phyloP scores from a whole-genome alignment of 92 coral and sea anemone genomes.

The Metridium senile region DNA sequence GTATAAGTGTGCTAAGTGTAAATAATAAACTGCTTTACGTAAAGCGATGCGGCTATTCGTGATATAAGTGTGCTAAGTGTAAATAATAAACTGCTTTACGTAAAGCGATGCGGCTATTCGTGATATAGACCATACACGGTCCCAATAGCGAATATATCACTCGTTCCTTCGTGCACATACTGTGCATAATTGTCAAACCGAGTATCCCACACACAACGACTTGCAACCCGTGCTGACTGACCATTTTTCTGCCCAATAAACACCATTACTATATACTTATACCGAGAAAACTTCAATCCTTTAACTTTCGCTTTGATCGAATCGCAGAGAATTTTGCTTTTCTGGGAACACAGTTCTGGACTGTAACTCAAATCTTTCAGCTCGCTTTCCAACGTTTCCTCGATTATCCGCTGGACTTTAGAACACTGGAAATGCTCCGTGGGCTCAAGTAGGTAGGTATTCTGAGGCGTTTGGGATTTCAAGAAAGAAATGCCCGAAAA shows the following conservation, averaged over 20 bases:
- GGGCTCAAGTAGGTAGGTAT: slow-evolving; percentile 68
- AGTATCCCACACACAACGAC: slow-evolving; percentile 79
- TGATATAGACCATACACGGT: slow-evolving; percentile 72
- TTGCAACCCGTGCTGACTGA: slow-evolving; percentile 58
- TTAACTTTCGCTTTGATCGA: slow-evolving; percentile 62
- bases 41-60: too few relatives aligned
- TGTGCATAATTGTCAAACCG: slow-evolving; percentile 75
- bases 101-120: too few relatives aligned
- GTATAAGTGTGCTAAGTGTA: too few relatives aligned
- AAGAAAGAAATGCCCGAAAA: slow-evolving; percentile 12
- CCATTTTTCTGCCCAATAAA: slow-evolving; percentile 61
- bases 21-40: too few relatives aligned
- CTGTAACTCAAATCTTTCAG: slow-evolving; percentile 40
- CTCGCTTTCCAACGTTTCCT: slow-evolving; percentile 50
- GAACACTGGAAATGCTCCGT: slow-evolving; percentile 49
- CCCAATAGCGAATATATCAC: slow-evolving; percentile 64
- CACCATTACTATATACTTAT: slow-evolving; percentile 63
- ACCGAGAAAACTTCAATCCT: slow-evolving; percentile 61
- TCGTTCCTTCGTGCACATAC: slow-evolving; percentile 38
- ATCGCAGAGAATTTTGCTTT: slow-evolving; percentile 58
- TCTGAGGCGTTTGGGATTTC: slow-evolving; percentile 20
- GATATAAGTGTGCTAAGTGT: too few relatives aligned
- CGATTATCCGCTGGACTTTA: slow-evolving; percentile 60
- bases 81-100: too few relatives aligned
- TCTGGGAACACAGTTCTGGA: slow-evolving; percentile 40